Base-by-base conservation (phyloP, 2,888 invertebrate genomes). In the Pedicia rivosa region DNA sequence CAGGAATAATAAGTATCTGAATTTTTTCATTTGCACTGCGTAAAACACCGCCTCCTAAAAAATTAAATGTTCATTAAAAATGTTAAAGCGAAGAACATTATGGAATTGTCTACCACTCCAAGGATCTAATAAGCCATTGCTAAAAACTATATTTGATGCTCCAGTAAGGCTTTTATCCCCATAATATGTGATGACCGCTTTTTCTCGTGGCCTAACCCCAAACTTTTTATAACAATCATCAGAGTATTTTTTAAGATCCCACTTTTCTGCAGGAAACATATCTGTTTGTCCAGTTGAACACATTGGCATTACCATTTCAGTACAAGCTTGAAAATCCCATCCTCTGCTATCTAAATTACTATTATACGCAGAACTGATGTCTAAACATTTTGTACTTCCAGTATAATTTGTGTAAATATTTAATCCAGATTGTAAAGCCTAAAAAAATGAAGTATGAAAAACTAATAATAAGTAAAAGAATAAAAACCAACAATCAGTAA, bases 271-370 rank as follows among this genome's bases (percentile, higher is more conserved):
- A 50, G 82, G 81, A 55, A 91, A 92, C 81, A 97, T 90, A 51
- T 87, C 88, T 8, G 69, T 64, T 2, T 65, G 59, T 27, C 79
- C 83, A 44, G 74, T 72, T 7, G 74, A 64, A 57, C 95, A 95
- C 66, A 83, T 76, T 0, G 95, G 95, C 87, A 94, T 91, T 41
- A 92, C 79, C 83, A 97, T 91, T 62, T 98, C 95, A 16, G 91
- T 90, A 54, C 97, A 97, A 0, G 81, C 9, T 70, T 90, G 88
- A 54, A 78, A 86, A 43, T 73, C 65, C 92, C 92, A 94, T 1
- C 78, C 83, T 5, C 54, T 46, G 10, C 73, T 74, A 10, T 78
- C 78, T 5, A 87, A 56, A 40, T 64, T 58, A 4, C 59, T 52
- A 14, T 65, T 62, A 32, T 68, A 68, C 16, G 74, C 63, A 10